phyloP scores from a whole-genome alignment of 2,888 invertebrate species.

The Micoletzkya japonica region DNA sequence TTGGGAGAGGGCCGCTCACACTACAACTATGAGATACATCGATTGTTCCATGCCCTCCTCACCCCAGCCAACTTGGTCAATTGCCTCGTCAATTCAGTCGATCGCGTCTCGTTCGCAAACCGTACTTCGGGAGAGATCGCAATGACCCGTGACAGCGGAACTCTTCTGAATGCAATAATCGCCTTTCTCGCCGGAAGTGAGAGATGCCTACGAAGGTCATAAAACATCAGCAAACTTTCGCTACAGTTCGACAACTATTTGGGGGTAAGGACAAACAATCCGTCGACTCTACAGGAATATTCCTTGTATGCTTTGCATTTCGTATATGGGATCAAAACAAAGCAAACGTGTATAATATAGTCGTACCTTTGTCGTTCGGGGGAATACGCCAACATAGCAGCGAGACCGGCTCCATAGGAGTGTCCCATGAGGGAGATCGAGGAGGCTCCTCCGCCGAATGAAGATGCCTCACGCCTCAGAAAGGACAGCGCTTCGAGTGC shows the following conservation, averaged over 20 bases:
- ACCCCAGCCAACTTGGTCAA: constrained; percentile 17
- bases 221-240: neutral
- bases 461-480: neutral
- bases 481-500: neutral
- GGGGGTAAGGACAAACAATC: too few species aligned
- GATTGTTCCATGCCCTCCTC: neutral
- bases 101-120: neutral
- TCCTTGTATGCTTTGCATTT: neutral
- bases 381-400: neutral
- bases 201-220: too few species aligned
- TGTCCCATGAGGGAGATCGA: neutral
- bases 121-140: neutral
- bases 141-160: neutral
- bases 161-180: neutral
- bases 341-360: too few species aligned
- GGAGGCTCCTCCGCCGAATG: neutral
- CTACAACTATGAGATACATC: neutral
- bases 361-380: neutral
- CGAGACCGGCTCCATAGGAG: neutral
- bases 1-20: neutral
- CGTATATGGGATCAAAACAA: too few species aligned
- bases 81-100: neutral
- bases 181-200: too few species aligned
- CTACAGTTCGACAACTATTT: too few species aligned
- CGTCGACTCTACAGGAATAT: neutral